Conservation (phyloP, 2,797 vertebrate genomes). For the Nyctibius grandis region DNA sequence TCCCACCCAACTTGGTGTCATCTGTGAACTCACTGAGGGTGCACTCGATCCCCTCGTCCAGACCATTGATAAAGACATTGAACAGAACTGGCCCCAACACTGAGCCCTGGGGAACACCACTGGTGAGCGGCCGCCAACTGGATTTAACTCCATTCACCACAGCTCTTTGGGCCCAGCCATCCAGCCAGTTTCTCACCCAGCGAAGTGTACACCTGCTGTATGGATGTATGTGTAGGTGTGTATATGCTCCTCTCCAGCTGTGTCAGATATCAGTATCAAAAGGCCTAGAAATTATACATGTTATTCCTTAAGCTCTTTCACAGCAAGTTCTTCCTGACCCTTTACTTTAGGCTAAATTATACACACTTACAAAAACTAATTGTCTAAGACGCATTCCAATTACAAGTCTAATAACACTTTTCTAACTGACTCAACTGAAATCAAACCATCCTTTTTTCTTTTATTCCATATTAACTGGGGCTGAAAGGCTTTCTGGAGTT, state of each 20-base stretch:
- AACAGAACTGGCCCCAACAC: too few species aligned
- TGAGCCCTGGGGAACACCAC: too few species aligned
- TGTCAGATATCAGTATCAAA: background rate
- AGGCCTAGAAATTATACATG: background rate
- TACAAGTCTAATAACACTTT: constrained; percentile 34
- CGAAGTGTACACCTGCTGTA: too few species aligned
- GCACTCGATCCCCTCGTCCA: too few species aligned
- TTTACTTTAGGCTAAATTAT: background rate
- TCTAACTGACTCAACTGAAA: background rate
- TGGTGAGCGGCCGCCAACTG: too few species aligned
- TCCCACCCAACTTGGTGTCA: too few species aligned
- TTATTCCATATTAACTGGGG: background rate
- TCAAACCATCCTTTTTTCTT: background rate
- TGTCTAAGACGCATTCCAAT: background rate
- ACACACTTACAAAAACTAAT: background rate
- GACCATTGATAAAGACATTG: too few species aligned
- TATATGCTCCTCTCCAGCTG: background rate
- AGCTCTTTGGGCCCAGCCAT: too few species aligned
- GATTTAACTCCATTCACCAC: too few species aligned
- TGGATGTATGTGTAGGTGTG: too few species aligned
- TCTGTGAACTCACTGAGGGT: too few species aligned
- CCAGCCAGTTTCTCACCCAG: too few species aligned
- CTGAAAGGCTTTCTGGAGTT: background rate
- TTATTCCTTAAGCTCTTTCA: background rate
- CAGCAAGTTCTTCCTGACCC: background rate